Percentiles rank a stretch among this genome's conserved stretches.
phyloP scores from a whole-genome alignment of 2,888 invertebrate genomes.

The Ophraella communa region DNA sequence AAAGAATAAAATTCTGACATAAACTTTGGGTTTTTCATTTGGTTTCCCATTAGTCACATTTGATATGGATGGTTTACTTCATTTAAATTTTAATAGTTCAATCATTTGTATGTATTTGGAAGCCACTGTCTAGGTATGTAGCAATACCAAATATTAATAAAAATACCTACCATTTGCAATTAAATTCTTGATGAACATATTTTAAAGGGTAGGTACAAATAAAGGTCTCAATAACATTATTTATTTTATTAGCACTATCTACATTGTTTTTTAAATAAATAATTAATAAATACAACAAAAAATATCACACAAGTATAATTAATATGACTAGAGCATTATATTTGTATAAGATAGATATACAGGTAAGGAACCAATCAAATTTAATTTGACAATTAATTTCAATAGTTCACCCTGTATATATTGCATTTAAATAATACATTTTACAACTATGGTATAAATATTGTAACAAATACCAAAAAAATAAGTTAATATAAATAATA shows the following conservation, averaged over 20 bases:
- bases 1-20: too few species aligned
- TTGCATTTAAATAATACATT: neutral
- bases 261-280: neutral
- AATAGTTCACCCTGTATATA: neutral
- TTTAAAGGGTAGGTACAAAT: too few species aligned
- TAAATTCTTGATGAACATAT: too few species aligned
- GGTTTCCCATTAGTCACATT: too few species aligned
- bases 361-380: neutral
- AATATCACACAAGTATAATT: neutral
- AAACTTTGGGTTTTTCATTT: too few species aligned
- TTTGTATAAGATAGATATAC: neutral
- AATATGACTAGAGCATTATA: neutral
- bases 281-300: constrained; percentile 1
- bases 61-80: too few species aligned
- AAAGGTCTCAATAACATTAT: neutral
- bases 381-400: neutral
- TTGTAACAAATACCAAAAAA: too few species aligned
- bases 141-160: too few species aligned
- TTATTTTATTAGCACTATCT: neutral
- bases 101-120: too few species aligned
- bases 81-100: too few species aligned
- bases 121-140: too few species aligned
- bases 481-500: neutral
- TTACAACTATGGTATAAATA: neutral
- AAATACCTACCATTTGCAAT: too few species aligned